Evolutionary conservation across 2,113 vertebrate genomes (phyloP).

Genomic region (Tachuris rubrigastra): DNA sequence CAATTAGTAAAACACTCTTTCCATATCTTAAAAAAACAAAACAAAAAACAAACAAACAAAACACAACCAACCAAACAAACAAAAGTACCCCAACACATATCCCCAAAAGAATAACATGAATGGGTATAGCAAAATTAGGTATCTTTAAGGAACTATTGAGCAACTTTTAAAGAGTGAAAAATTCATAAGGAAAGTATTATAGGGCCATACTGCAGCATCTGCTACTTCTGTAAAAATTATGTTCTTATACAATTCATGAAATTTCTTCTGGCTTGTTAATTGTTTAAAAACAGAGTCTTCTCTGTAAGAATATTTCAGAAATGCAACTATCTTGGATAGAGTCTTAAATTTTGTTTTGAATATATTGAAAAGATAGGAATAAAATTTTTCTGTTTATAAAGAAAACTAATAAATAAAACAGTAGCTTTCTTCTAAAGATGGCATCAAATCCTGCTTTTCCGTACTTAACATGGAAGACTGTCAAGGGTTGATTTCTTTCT

Average conservation of each 20-base stretch:
- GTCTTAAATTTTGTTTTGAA: not conserved
- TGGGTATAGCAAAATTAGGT: not conserved
- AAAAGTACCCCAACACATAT: no score
- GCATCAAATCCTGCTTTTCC: not conserved
- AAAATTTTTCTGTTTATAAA: not conserved
- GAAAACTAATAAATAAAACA: not conserved
- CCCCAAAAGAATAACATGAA: not conserved
- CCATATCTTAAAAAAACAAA: accelerated
- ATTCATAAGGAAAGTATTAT: not conserved
- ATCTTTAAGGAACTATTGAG: not conserved
- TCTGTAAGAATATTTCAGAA: not conserved
- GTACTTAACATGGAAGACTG: not conserved
- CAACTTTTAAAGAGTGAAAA: not conserved
- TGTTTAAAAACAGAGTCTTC: not conserved
- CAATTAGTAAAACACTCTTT: not conserved
- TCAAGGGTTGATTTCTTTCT: not conserved
- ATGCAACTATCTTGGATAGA: not conserved
- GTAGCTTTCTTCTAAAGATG: not conserved
- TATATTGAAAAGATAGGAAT: not conserved
- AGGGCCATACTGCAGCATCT: not conserved
- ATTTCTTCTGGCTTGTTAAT: not conserved
- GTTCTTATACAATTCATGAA: not conserved
- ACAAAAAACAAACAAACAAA: no score
- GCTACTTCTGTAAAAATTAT: not conserved
- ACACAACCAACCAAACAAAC: no score